A percentile compares a stretch with the other conserved stretches of the same genome.
phyloP scores from a whole-genome alignment of 64 coral and sea anemone species.

The Trachythela sp. region DNA sequence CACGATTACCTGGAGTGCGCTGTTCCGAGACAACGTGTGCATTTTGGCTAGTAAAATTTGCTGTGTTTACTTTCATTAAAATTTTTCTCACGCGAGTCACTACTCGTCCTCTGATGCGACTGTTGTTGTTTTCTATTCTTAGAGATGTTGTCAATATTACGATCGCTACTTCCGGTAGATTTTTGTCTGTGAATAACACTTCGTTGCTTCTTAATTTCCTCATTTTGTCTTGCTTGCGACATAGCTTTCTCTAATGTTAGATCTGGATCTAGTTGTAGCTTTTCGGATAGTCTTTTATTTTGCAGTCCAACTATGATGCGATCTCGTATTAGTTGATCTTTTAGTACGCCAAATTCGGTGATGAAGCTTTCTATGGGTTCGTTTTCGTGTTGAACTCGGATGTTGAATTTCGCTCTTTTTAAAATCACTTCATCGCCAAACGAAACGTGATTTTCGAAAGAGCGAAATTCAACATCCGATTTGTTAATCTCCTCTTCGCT shows the following conservation, averaged over 20 bases:
- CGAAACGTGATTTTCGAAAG: not conserved
- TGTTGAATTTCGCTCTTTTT: not conserved
- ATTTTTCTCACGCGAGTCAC: too few species aligned
- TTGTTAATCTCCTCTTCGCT: too few species aligned
- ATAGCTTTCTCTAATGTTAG: slow-evolving; percentile 41
- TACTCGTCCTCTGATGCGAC: not conserved
- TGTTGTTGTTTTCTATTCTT: not conserved
- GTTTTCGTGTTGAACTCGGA: not conserved
- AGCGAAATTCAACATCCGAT: too few species aligned
- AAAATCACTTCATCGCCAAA: not conserved
- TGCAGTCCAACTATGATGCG: slow-evolving; percentile 33
- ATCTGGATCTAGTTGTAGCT: slow-evolving; percentile 9
- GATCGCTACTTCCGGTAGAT: not conserved
- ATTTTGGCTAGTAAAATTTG: not conserved
- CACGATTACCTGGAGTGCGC: not conserved
- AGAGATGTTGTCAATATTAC: not conserved
- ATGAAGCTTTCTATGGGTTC: slow-evolving; percentile 30
- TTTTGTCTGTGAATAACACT: not conserved
- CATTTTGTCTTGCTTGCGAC: slow-evolving; percentile 25
- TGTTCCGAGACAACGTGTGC: not conserved
- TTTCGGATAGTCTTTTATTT: slow-evolving; percentile 22
- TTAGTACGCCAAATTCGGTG: slow-evolving; percentile 35
- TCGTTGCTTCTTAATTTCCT: slow-evolving; percentile 43
- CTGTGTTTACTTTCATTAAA: too few species aligned
- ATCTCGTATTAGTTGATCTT: slow-evolving; percentile 50